These are phyloP conservation scores for Apaloderma vittatum DNA, from an alignment of 2,113 vertebrate genomes.

Conservation along the genomic window DNA sequence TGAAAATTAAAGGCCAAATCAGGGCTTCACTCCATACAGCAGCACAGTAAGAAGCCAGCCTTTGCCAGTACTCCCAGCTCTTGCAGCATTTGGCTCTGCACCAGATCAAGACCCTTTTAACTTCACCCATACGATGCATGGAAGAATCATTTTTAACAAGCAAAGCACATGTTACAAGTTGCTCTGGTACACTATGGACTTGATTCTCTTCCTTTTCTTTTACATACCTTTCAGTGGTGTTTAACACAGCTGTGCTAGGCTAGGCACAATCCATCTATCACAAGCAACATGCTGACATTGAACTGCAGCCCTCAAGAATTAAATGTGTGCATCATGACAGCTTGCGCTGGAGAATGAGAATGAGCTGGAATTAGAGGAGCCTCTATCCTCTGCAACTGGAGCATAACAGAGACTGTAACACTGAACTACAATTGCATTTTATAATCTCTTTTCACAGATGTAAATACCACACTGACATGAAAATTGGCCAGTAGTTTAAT, in stretches of 20 bases:
- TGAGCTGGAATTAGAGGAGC: background rate
- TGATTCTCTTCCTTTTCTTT: background rate
- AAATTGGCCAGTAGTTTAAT: background rate
- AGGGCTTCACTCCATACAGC: background rate
- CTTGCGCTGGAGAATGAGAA: background rate
- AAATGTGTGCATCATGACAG: background rate
- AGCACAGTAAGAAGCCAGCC: background rate
- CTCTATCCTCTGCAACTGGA: background rate
- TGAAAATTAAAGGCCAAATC: background rate
- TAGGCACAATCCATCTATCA: background rate
- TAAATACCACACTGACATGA: background rate
- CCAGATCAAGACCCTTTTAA: background rate
- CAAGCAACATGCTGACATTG: background rate
- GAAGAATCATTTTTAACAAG: background rate
- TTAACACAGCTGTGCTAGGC: background rate
- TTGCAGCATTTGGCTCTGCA: background rate
- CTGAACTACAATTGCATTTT: background rate
- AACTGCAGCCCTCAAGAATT: background rate
- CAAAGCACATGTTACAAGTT: background rate
- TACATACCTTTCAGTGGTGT: background rate
- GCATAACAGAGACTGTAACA: background rate
- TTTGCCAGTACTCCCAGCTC: background rate
- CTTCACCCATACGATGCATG: background rate
- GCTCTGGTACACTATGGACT: background rate
- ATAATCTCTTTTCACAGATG: background rate